A percentile compares a stretch with the other conserved stretches of the same genome.
These are phyloP conservation scores for Oligia strigilis DNA, from an alignment of 2,888 invertebrate genomes.

Conservation along the genomic window DNA sequence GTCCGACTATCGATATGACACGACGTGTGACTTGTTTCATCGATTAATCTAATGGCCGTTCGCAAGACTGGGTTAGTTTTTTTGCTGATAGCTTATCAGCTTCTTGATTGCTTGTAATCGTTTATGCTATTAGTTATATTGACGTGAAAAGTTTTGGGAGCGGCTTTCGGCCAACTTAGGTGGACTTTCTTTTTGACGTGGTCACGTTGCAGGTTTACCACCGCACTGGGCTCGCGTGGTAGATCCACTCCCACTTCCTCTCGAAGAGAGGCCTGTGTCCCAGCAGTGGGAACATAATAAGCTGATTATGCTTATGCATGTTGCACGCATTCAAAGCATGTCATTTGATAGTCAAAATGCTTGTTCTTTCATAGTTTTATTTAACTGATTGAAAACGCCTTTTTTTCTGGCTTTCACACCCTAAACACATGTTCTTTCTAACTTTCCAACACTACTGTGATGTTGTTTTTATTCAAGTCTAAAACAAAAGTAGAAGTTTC, in stretches of 20 bases:
- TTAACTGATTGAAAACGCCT: background rate
- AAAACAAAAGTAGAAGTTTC: too few species aligned
- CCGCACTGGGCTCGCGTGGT: background rate
- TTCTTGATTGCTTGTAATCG: constrained; percentile 39
- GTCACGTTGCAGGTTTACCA: background rate
- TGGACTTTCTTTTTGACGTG: constrained; percentile 5
- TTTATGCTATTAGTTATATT: constrained; percentile 25
- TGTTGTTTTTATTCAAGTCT: constrained; percentile 28
- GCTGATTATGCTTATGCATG: background rate
- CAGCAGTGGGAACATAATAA: background rate
- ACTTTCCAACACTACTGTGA: background rate
- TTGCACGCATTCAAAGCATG: background rate
- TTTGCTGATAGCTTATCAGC: constrained; percentile 49
- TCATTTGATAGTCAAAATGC: background rate
- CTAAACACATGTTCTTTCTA: background rate
- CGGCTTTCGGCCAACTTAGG: background rate
- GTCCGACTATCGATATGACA: constrained; percentile 43
- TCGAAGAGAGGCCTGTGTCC: background rate
- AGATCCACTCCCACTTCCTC: background rate
- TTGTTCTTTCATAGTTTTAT: background rate
- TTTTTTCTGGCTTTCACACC: background rate
- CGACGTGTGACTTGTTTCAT: constrained; percentile 44
- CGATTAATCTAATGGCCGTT: constrained; percentile 44
- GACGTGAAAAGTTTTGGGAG: constrained; percentile 10
- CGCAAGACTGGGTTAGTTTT: constrained; percentile 22